Conservation (phyloP, 2,797 vertebrate species). For the Cottoperca gobio region DNA sequence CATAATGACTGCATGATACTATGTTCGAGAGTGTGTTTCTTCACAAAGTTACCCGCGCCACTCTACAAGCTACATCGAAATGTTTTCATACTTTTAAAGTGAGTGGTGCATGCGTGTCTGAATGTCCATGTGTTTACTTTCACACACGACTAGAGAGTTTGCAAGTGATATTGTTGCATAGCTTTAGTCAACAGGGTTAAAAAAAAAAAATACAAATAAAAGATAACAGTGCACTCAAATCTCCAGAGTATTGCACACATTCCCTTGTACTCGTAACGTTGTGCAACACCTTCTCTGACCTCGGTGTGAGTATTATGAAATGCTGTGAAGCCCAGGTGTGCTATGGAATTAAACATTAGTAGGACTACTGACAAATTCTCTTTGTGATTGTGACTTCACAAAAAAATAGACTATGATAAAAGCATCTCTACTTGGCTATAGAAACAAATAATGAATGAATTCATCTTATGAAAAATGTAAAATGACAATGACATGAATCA, state of each 20-base stretch:
- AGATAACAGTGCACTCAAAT: slow-evolving; percentile 31
- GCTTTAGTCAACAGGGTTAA: slow-evolving; percentile 23
- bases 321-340: background rate
- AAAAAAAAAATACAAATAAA: slow-evolving; percentile 13
- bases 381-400: background rate
- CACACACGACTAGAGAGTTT: background rate
- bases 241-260: slow-evolving; percentile 2
- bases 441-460: background rate
- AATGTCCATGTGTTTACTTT: background rate
- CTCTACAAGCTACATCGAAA: background rate
- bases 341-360: background rate
- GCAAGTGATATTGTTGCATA: slow-evolving; percentile 5
- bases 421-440: background rate
- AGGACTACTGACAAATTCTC: background rate
- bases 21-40: background rate
- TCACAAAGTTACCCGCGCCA: background rate
- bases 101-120: background rate
- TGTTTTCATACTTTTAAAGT: background rate
- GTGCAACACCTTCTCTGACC: background rate
- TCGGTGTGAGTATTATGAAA: background rate
- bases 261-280: background rate
- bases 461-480: background rate
- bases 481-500: background rate
- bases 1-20: slow-evolving; percentile 1
- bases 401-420: background rate